Conservation (phyloP, 2,113 vertebrate genomes). For the Corydoras sp. region DNA sequence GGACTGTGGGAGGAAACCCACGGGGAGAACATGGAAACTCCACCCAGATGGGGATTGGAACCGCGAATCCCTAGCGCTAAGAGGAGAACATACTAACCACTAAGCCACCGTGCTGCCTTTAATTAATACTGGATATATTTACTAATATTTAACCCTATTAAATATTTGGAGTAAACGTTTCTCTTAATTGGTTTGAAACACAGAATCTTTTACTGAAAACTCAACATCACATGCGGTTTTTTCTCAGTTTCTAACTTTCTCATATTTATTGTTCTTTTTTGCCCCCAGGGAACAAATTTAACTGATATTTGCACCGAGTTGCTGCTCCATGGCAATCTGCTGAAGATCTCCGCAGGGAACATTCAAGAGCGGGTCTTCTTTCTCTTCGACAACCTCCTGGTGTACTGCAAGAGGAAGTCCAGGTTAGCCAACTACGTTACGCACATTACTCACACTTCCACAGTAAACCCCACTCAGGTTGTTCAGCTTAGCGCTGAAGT, state of each 20-base stretch:
- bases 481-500: no score
- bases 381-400: conserved; percentile 95
- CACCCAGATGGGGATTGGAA: no score
- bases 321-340: conserved; percentile 86
- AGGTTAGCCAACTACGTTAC: conserved; percentile 64
- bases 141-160: no score
- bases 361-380: conserved; percentile 97
- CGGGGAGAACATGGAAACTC: no score
- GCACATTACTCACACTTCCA: neutral
- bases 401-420: conserved; percentile 97
- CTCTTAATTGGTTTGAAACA: no score
- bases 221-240: neutral
- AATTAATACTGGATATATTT: no score
- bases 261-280: neutral
- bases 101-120: no score
- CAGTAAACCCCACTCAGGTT: neutral
- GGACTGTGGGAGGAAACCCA: no score
- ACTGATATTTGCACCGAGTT: conserved; percentile 95
- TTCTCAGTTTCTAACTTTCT: neutral
- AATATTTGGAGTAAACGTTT: no score
- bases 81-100: no score
- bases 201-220: neutral
- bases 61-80: no score
- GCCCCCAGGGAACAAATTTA: conserved; percentile 85
- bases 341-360: conserved; percentile 97